phyloP scores from a whole-genome alignment of 2,113 vertebrate species.

The Ailuropoda melanoleuca region DNA sequence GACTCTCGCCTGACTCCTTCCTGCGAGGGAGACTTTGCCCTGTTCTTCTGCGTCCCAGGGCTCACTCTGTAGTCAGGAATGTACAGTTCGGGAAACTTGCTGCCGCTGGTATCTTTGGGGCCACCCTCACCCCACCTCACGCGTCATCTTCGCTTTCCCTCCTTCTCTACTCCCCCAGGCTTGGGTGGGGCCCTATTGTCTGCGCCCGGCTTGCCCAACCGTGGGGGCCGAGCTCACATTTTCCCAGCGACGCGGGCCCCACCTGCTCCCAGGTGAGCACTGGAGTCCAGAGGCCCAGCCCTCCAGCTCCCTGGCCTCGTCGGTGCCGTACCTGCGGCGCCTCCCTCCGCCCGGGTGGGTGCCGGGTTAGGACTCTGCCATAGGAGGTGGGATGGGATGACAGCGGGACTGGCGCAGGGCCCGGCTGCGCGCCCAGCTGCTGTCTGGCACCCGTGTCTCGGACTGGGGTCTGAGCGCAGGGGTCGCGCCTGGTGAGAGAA shows the following conservation, averaged over 20 bases:
- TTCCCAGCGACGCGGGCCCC: constrained; percentile 57
- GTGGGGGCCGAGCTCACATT: constrained; percentile 53
- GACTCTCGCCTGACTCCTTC: constrained; percentile 15
- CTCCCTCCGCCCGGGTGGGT: not conserved
- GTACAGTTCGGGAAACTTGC: constrained; percentile 68
- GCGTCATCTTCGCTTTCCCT: constrained; percentile 62
- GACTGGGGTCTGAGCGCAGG: not conserved
- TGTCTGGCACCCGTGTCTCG: not conserved
- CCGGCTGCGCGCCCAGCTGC: not conserved
- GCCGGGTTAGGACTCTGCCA: not conserved
- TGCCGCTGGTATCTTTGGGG: constrained; percentile 54
- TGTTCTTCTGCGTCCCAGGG: not conserved
- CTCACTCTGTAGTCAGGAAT: constrained; percentile 30
- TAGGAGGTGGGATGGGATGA: not conserved
- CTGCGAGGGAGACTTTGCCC: constrained; percentile 57
- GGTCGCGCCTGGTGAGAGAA: not conserved
- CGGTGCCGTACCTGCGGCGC: not conserved
- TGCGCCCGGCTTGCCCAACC: constrained; percentile 59
- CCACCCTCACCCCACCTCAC: constrained; percentile 64
- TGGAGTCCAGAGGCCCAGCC: not conserved
- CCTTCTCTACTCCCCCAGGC: constrained; percentile 73
- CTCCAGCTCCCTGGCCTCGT: not conserved
- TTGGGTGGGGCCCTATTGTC: constrained; percentile 81
- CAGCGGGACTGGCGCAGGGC: not conserved
- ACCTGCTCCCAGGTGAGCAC: constrained; percentile 78